Evolutionary conservation across 2,113 vertebrate genomes (phyloP), one percentile per base, ranked within the genome.

Genomic region (Hylia prasina): DNA sequence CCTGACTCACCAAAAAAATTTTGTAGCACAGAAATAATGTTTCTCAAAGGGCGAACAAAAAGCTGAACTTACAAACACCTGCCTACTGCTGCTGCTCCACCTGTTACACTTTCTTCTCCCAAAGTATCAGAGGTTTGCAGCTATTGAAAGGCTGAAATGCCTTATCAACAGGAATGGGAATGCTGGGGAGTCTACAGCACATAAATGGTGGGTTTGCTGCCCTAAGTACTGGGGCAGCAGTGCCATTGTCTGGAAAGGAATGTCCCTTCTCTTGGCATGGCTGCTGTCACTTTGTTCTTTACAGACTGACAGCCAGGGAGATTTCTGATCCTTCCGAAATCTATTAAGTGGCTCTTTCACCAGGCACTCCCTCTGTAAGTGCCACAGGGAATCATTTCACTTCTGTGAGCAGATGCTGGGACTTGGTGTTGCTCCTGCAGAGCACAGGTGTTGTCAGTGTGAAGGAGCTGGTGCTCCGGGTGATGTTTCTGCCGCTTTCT

Each of bases 91-190:
- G 64, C 57, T 82, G 6, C 57, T 91, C 39, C 65, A 45, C 91
- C 60, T 9, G 8, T 83, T 60, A 44, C 30, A 40, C 30, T 63
- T 73, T n/a, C 68, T 89, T 60, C 50, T 48, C 53, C 75, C 53
- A 27, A 44, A 87, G 60, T n/a, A 45, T 54, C 48, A 28, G n/a
- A 92, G 44, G 35, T 77, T 61, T 86, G 76, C 42, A 90, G 83
- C 72, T 71, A 81, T 5, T 1, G 20, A 87, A 92, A 82, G 44
- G 44, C 11, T 75, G 28, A 47, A 91, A 80, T 12, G 27, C 35
- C 39, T 70, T 1, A 2, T 28, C 0, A 0, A 37, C 31, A 40
- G 23, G 66, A 70, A 71, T 0, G 0, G 71, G 39, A 82, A 42
- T 3, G 0, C 7, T 25, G 69, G 28, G 42, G 65, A 89, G 16